Conservation (phyloP, 2,113 vertebrate species). For the Mustelus asterias region DNA sequence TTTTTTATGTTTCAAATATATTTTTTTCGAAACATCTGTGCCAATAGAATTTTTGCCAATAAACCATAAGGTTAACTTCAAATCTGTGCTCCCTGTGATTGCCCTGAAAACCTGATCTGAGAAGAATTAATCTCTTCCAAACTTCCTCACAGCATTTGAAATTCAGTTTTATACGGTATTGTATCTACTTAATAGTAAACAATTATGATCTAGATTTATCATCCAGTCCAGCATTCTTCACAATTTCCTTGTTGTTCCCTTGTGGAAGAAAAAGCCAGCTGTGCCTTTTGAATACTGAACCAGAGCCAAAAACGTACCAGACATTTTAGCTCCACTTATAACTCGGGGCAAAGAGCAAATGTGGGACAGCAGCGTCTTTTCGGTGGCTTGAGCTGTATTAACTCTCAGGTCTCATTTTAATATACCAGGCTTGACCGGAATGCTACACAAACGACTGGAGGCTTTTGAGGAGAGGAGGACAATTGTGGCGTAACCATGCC, state of each 20-base stretch:
- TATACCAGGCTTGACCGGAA: not conserved
- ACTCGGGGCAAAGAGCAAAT: not conserved
- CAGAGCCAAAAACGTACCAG: not conserved
- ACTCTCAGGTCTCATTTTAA: not conserved
- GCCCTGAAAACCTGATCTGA: not conserved
- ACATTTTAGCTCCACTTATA: not conserved
- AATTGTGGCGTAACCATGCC: not conserved
- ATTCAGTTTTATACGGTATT: not conserved
- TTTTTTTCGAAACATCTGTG: constrained; percentile 3
- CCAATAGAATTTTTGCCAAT: not conserved
- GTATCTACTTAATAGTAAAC: not conserved
- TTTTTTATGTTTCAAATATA: not conserved
- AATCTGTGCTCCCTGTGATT: not conserved
- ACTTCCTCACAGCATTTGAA: too few relatives aligned
- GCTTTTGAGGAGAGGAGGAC: too few relatives aligned
- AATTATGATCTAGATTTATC: not conserved
- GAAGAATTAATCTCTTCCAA: not conserved
- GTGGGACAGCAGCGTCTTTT: not conserved
- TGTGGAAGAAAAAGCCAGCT: not conserved
- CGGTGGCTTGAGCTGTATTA: not conserved
- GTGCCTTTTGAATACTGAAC: not conserved
- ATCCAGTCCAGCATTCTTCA: not conserved
- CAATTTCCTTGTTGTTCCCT: not conserved
- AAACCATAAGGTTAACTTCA: not conserved
- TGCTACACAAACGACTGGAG: not conserved